Percentiles rank a stretch among this genome's conserved stretches.
phyloP scores from a whole-genome alignment of 2,888 invertebrate genomes.

The Synergus umbraculus region DNA sequence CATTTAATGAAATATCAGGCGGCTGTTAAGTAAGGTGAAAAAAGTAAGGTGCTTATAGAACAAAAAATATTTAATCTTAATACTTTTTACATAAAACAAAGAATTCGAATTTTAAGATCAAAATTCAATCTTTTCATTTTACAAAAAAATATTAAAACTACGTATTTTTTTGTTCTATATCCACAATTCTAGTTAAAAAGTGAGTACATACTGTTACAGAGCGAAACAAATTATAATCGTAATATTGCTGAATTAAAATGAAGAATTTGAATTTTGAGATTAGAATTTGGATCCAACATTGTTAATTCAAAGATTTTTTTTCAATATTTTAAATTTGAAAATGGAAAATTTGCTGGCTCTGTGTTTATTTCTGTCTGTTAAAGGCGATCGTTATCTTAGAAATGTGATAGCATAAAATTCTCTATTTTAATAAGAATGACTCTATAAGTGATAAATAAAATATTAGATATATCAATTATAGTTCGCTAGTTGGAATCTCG shows the following conservation, averaged over 20 bases:
- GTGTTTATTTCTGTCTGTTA: not conserved
- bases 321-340: not conserved
- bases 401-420: not conserved
- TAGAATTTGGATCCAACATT: too few relatives aligned
- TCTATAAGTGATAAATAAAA: not conserved
- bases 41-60: too few relatives aligned
- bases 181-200: too few relatives aligned
- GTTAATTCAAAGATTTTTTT: not conserved
- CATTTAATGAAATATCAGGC: too few relatives aligned
- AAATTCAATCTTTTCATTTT: not conserved
- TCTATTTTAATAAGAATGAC: not conserved
- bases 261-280: too few relatives aligned
- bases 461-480: not conserved
- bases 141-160: too few relatives aligned
- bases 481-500: not conserved
- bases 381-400: not conserved
- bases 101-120: not conserved
- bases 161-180: too few relatives aligned
- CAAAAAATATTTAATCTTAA: not conserved
- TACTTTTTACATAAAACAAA: not conserved
- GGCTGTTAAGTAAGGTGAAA: too few relatives aligned
- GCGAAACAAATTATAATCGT: too few relatives aligned
- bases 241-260: too few relatives aligned
- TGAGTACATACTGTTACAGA: too few relatives aligned
- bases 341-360: not conserved